Evolutionary conservation across 2,113 vertebrate genomes (phyloP).

Genomic region (Tylochromis polylepis): DNA sequence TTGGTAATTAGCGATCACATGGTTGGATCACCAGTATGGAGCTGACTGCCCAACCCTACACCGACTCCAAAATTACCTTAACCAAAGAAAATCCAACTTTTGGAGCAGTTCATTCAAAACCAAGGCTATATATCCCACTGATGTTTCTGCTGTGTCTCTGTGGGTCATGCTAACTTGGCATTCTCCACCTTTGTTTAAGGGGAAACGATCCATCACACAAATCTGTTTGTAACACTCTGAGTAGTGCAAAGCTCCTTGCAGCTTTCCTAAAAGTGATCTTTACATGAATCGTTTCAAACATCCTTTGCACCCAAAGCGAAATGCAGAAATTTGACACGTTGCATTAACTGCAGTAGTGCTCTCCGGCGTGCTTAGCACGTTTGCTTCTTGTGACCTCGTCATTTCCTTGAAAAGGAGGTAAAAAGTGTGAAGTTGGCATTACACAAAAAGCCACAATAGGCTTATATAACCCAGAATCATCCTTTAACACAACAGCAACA

Average conservation of each 20-base stretch:
- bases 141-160: neutral
- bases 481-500: neutral
- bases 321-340: neutral
- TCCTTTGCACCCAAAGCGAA: neutral
- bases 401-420: neutral
- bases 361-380: neutral
- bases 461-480: neutral
- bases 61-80: neutral
- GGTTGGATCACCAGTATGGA: neutral
- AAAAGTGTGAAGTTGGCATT: accelerated
- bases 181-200: neutral
- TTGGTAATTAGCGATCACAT: accelerated
- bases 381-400: neutral
- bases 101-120: neutral
- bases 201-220: neutral
- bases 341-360: neutral
- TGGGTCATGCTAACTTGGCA: neutral
- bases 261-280: neutral
- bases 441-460: neutral
- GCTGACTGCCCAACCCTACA: neutral
- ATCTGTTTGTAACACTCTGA: neutral
- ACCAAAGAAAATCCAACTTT: neutral
- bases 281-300: neutral
- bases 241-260: neutral
- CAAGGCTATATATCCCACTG: neutral